Evolutionary conservation across 2,113 vertebrate genomes (phyloP).

Genomic region (Dryoscopus gambensis): DNA sequence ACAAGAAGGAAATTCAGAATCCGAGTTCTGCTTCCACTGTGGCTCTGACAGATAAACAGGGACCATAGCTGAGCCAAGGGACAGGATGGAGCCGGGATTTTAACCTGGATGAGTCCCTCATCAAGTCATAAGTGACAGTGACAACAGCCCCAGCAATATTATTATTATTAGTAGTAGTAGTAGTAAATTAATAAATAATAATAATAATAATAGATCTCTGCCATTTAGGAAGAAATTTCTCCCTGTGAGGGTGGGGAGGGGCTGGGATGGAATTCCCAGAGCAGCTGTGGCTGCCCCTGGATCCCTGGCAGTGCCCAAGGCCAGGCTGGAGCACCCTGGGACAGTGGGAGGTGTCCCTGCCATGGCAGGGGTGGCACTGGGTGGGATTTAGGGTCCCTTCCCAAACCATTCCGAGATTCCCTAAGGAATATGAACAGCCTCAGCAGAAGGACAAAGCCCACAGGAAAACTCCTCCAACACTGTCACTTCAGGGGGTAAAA

Average conservation of each 20-base stretch:
- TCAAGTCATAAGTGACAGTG: too few species aligned
- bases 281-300: neutral
- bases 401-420: neutral
- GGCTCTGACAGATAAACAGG: neutral
- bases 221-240: neutral
- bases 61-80: neutral
- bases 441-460: neutral
- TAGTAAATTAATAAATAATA: too few species aligned
- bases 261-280: neutral
- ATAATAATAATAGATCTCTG: neutral
- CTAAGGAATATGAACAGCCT: neutral
- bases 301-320: neutral
- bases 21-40: neutral
- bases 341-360: neutral
- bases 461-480: neutral
- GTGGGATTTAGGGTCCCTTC: accelerated
- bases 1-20: neutral
- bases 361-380: neutral
- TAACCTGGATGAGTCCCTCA: neutral
- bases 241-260: neutral
- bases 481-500: neutral
- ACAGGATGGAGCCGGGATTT: accelerated
- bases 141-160: neutral
- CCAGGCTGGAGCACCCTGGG: accelerated
- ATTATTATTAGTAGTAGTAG: too few species aligned